phyloP scores from a whole-genome alignment of 2,797 vertebrate genomes.

The Urocyon cinereoargenteus region DNA sequence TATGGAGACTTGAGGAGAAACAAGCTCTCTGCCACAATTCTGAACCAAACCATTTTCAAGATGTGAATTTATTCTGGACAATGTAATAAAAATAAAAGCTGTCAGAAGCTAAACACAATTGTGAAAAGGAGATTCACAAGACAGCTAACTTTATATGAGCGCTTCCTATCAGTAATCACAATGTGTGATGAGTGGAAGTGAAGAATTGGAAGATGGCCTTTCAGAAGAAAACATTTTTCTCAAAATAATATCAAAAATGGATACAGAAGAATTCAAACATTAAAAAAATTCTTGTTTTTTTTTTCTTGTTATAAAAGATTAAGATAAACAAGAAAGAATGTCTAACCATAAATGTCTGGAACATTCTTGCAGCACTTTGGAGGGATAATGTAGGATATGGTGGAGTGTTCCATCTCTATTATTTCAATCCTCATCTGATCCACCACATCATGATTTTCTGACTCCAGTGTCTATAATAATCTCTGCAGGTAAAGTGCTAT shows the following conservation, averaged over 20 bases:
- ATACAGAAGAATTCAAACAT: neutral
- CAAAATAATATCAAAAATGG: neutral
- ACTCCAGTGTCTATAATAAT: neutral
- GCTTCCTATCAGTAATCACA: neutral
- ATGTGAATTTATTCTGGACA: neutral
- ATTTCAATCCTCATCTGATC: neutral
- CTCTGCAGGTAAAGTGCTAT: neutral
- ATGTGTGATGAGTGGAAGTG: neutral
- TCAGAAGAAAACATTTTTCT: conserved; percentile 18
- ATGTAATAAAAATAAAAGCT: neutral
- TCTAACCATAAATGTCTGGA: neutral
- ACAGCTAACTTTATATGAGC: neutral
- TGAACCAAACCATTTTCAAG: neutral
- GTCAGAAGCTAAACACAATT: neutral
- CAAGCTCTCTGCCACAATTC: neutral
- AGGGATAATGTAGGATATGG: accelerated
- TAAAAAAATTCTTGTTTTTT: neutral
- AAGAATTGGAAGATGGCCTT: neutral
- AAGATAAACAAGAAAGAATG: neutral
- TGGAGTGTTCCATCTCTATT: neutral
- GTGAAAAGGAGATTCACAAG: neutral
- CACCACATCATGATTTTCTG: neutral
- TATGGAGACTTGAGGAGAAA: neutral
- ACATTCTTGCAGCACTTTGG: neutral
- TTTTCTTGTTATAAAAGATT: neutral